A percentile compares a stretch with the other conserved stretches of the same genome.
Conservation (phyloP, 1,140 invertebrate species). For the Tachypleus tridentatus region DNA sequence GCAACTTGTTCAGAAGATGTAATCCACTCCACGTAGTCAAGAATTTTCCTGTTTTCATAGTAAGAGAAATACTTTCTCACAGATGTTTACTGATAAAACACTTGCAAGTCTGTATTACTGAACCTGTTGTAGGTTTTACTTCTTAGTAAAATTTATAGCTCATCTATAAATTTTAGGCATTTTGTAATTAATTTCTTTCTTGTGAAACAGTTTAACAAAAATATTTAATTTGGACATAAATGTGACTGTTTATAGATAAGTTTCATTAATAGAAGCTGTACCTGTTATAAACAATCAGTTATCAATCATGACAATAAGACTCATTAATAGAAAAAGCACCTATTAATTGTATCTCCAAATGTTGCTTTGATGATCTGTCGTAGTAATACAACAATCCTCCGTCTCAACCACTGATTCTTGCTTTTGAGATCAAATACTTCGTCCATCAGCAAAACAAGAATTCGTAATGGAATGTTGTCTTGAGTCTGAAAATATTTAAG, state of each 20-base stretch:
- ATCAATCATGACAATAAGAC: neutral
- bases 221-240: conserved; percentile 52
- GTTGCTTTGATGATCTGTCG: conserved; percentile 57
- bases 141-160: no score
- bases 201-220: neutral
- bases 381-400: conserved; percentile 63
- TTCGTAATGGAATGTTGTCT: conserved; percentile 75
- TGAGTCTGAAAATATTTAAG: conserved; percentile 43
- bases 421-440: conserved; percentile 83
- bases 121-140: no score
- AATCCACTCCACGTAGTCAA: conserved; percentile 77
- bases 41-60: conserved; percentile 50
- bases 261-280: no score
- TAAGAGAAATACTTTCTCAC: no score
- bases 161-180: no score
- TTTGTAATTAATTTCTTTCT: no score
- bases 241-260: conserved; percentile 39
- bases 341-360: conserved; percentile 42
- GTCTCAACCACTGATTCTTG: conserved; percentile 73
- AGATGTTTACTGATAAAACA: no score
- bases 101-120: no score
- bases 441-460: conserved; percentile 73
- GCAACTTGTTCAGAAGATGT: conserved; percentile 82
- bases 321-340: conserved; percentile 4
- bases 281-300: conserved; percentile 16